These are phyloP conservation scores for Dryoscopus gambensis DNA, from an alignment of 2,113 vertebrate species.

Conservation along the genomic window DNA sequence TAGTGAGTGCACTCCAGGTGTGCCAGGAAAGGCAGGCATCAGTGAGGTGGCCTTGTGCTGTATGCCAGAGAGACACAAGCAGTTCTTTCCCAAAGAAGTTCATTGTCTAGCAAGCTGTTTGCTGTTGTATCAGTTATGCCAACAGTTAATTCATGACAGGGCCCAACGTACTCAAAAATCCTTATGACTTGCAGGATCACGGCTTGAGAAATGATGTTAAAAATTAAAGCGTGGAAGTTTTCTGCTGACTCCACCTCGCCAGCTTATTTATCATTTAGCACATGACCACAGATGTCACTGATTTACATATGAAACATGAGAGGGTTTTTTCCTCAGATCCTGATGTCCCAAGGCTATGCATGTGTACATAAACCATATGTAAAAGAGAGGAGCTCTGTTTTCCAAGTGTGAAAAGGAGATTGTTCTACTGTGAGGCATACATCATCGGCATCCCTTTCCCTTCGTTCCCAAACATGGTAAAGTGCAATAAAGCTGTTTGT, in stretches of 20 bases:
- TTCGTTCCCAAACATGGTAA: constrained; percentile 65
- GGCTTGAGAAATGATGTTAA: background rate
- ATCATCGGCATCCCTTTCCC: background rate
- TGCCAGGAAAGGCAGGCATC: background rate
- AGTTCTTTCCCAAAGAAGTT: background rate
- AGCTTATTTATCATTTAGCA: background rate
- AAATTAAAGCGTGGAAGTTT: background rate
- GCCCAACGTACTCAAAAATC: background rate
- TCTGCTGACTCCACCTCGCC: background rate
- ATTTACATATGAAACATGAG: background rate
- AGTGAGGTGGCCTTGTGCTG: background rate
- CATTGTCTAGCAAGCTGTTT: background rate
- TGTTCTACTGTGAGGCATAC: background rate
- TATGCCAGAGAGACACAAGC: background rate
- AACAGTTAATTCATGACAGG: background rate
- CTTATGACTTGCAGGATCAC: background rate
- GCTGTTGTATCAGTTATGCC: background rate
- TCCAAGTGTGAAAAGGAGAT: constrained; percentile 9
- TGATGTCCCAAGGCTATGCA: background rate
- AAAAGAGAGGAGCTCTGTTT: background rate
- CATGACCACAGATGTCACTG: background rate
- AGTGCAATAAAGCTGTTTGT: constrained; percentile 3
- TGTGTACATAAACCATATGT: background rate
- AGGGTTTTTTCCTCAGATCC: background rate
- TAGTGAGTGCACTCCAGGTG: background rate